phyloP scores from a whole-genome alignment of 1,140 invertebrate genomes.

The Drosophila athabasca region DNA sequence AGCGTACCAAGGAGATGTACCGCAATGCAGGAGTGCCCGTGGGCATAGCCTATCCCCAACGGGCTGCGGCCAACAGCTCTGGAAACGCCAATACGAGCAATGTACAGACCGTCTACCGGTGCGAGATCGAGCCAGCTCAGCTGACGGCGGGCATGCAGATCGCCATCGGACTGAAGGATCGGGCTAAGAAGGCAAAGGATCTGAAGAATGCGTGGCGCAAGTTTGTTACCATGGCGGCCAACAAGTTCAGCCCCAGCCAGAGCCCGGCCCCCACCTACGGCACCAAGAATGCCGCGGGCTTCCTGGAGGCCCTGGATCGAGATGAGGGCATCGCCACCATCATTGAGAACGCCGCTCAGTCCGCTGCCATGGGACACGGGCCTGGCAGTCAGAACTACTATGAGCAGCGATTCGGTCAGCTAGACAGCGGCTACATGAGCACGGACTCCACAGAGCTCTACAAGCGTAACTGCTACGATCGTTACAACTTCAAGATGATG shows the following conservation, averaged over 20 bases:
- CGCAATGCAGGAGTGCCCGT: slow-evolving; percentile 78
- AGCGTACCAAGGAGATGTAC: slow-evolving; percentile 81
- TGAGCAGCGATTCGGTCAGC: slow-evolving; percentile 76
- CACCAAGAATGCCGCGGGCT: slow-evolving; percentile 54
- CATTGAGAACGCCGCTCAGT: slow-evolving; percentile 65
- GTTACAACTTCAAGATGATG: slow-evolving; percentile 80
- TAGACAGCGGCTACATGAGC: slow-evolving; percentile 90
- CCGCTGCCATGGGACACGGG: slow-evolving; percentile 18
- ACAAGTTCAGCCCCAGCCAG: slow-evolving; percentile 80
- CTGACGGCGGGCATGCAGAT: slow-evolving; percentile 82
- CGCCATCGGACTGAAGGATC: slow-evolving; percentile 79
- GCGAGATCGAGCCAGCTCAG: slow-evolving; percentile 77
- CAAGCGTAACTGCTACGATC: slow-evolving; percentile 79
- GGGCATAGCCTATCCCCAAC: slow-evolving; percentile 78
- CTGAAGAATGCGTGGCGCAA: slow-evolving; percentile 84
- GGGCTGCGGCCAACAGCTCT: slow-evolving; percentile 53
- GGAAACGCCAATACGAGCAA: slow-evolving; percentile 34
- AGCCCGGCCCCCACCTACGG: slow-evolving; percentile 76
- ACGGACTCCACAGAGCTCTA: slow-evolving; percentile 87
- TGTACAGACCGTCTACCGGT: slow-evolving; percentile 80
- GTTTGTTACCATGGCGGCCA: slow-evolving; percentile 82
- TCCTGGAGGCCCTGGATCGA: slow-evolving; percentile 62
- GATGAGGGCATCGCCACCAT: slow-evolving; percentile 82
- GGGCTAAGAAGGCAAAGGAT: slow-evolving; percentile 78
- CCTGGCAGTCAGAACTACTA: slow-evolving; percentile 73